Base-by-base conservation (phyloP, 2,888 invertebrate genomes). In the Periphyllus acericola region DNA sequence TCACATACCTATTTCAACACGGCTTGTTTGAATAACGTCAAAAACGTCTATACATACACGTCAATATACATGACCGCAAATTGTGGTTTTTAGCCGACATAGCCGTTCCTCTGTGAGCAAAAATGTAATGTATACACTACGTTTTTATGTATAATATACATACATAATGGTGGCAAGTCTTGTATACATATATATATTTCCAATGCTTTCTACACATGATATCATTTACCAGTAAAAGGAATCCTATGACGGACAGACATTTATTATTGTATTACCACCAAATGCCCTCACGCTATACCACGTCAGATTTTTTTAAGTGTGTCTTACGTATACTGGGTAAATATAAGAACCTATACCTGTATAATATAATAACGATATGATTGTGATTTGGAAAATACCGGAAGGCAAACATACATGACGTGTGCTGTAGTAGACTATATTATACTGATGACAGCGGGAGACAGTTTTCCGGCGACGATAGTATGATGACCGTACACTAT, bases 21-120 rank as follows among this genome's bases (percentile, higher is more conserved):
- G 68, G 68, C 68, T 81, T 81, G 71, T 82, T 81, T 46, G 71
- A 81, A 71, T 81, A 81, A 81, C 46, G 32, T 71, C 46, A 71
- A 40, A 82, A 40, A 82, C 68, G 29, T 11, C 40, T 80, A 66
- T 66, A 71, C 32, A 29, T 74, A 75, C 36, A 75, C 25, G 40
- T 29, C 25, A 66, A 72, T 60, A 74, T 60, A 74, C 74, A 74
- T 40, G 83, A 83, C 83, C 74, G 32, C 81, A 60, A 83, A 83
- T 83, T 60, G 74, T 21, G 83, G 83, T 83, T 83, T 75, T 55
- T 25, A 34, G n/a, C 29, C 60, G 21, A 68, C 40, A 29, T 46
- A 40, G 40, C 40, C 19, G 29, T 34, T 52, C 40, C n/a, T 29
- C 40, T 25, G 34, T 14, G 52, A 34, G 72, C 25, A 52, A 72